Evolutionary conservation across 2,113 vertebrate genomes (phyloP), one percentile per base, ranked within the genome.

Genomic region (Arvicanthis niloticus): DNA sequence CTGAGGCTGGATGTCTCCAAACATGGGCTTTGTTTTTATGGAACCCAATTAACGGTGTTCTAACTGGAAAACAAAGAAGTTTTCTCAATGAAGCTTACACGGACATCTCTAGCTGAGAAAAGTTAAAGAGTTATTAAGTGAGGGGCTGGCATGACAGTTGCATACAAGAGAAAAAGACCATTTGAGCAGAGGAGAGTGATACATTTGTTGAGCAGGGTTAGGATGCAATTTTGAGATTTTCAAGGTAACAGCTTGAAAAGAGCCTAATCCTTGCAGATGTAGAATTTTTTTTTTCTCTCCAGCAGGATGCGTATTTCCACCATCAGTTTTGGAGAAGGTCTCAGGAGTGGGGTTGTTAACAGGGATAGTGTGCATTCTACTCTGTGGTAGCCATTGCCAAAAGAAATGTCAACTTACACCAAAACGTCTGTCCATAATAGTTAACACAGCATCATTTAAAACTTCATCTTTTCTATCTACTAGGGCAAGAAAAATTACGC

Each of bases 401-500:
- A 85, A 89, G 13, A 70, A 48, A 7, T 67, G 75, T 31, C 19
- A 40, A 19, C 19, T 5, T 2, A 2, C 24, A 24, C n/a, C n/a
- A 31, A 70, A 40, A 72, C 9, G 37, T 51, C 62, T 88, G 80
- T 76, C 70, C 91, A 31, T 51, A 84, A n/a, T 80, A 56, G 65
- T 31, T 42, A 91, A 87, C 42, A 42, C 2, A 65, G 45, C 1
- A 0, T 56, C 53, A 77, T 10, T 42, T 60, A 45, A 62, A 51
- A 45, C 10, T 3, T 78, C 67, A 34, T 92, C 84, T 73, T 76
- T 85, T 85, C 94, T 65, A 92, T 86, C 65, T 90, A 51, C 42
- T 92, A 2, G 73, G 84, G 26, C 73, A 10, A 34, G 31, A 48
- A 78, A 78, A 92, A 91, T 67, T n/a, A 81, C 92, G 91, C 89